Conservation (phyloP, 2,797 vertebrate genomes). For the Rhinichthys osculus region DNA sequence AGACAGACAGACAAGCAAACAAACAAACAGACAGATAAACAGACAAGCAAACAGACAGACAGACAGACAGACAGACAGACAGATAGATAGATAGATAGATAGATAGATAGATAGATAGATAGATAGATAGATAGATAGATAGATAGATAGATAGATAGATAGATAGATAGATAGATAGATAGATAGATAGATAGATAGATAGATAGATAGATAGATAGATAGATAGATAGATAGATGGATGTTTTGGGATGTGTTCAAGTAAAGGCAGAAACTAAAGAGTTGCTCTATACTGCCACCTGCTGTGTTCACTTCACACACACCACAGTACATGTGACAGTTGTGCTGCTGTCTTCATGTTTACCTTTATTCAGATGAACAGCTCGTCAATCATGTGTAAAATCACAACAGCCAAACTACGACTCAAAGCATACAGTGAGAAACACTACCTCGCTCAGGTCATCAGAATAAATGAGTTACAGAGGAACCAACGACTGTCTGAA, state of each 20-base stretch:
- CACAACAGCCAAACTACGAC: background rate
- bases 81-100: rapidly evolving
- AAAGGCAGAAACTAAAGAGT: background rate
- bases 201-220: background rate
- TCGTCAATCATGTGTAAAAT: background rate
- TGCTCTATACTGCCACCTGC: slow-evolving; percentile 28
- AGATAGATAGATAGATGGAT: background rate
- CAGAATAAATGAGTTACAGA: background rate
- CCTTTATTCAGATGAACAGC: background rate
- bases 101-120: rapidly evolving
- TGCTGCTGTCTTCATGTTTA: background rate
- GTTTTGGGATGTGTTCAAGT: background rate
- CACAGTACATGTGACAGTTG: background rate
- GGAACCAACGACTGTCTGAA: too few relatives aligned
- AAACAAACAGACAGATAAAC: too few relatives aligned
- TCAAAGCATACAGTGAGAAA: background rate
- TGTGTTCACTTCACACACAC: background rate
- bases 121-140: background rate
- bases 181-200: background rate
- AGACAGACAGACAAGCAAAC: too few relatives aligned
- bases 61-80: rapidly evolving
- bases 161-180: rapidly evolving
- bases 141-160: background rate
- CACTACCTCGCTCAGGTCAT: background rate
- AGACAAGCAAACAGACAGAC: too few relatives aligned